These are phyloP conservation scores for Zaprionus lineosus DNA, from an alignment of 2,888 invertebrate species.

Conservation along the genomic window DNA sequence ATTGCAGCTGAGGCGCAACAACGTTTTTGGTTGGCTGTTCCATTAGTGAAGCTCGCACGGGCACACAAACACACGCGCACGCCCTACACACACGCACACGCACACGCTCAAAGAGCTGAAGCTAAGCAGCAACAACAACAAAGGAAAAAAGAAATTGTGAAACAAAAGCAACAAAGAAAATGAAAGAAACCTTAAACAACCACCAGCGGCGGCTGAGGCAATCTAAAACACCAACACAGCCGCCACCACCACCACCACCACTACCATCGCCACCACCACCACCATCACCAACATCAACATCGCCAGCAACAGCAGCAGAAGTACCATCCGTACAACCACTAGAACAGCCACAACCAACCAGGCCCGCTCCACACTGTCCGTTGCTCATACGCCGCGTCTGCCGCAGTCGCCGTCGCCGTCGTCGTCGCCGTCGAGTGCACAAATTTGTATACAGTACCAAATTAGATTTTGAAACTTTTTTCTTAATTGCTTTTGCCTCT, in stretches of 20 bases:
- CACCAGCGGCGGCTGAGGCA: constrained; percentile 52
- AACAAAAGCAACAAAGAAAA: constrained; percentile 78
- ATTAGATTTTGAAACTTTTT: constrained; percentile 81
- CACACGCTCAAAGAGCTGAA: constrained; percentile 17
- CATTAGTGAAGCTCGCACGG: constrained; percentile 60
- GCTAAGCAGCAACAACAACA: constrained; percentile 23
- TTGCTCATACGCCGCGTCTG: constrained; percentile 50
- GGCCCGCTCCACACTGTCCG: constrained; percentile 26
- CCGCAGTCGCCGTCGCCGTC: constrained; percentile 17
- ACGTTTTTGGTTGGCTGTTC: constrained; percentile 81
- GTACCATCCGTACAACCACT: no score
- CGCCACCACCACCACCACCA: constrained; percentile 26
- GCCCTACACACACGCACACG: constrained; percentile 11
- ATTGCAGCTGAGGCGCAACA: constrained; percentile 54
- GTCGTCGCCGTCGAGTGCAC: constrained; percentile 62
- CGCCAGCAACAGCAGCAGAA: no score
- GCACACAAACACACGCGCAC: constrained; percentile 21
- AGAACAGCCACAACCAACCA: constrained; percentile 42
- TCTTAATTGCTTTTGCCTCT: constrained; percentile 69
- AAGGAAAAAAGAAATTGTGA: constrained; percentile 60
- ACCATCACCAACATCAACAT: constrained; percentile 32
- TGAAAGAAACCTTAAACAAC: constrained; percentile 76
- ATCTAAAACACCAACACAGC: constrained; percentile 27
- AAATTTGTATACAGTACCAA: constrained; percentile 81
- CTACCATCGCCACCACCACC: constrained; percentile 37